These are phyloP conservation scores for Neodon shergylaensis DNA, from an alignment of 2,113 vertebrate genomes.

Conservation along the genomic window DNA sequence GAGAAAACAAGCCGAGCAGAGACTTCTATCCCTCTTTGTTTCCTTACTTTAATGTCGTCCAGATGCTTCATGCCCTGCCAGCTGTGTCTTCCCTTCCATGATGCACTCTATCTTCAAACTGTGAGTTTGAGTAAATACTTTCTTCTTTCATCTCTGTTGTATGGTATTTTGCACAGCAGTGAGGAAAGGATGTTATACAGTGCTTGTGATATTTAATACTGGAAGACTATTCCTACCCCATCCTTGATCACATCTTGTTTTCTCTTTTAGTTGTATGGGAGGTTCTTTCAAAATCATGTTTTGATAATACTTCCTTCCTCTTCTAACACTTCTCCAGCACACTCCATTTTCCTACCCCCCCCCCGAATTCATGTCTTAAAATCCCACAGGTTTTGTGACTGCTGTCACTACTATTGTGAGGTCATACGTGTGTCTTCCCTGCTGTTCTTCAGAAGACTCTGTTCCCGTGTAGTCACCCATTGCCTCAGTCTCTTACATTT, in stretches of 20 bases:
- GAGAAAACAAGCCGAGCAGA: not conserved
- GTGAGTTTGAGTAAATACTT: not conserved
- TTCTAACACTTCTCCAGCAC: not conserved
- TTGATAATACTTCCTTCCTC: not conserved
- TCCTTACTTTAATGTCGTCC: not conserved
- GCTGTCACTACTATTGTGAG: not conserved
- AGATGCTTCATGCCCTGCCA: not conserved
- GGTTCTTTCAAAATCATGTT: not conserved
- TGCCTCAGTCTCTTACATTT: not conserved
- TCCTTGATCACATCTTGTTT: not conserved
- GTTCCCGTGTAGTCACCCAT: too few species aligned
- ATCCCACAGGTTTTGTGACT: too few species aligned
- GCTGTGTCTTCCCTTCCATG: not conserved
- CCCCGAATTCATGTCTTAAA: not conserved
- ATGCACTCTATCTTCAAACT: not conserved
- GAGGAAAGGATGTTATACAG: not conserved
- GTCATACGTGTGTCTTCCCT: not conserved
- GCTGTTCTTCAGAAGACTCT: not conserved
- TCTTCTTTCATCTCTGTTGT: too few species aligned
- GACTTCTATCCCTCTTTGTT: not conserved
- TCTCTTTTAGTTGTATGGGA: not conserved
- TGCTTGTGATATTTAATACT: not conserved
- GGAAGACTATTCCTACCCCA: not conserved
- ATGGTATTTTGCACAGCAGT: not conserved
- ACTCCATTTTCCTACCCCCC: not conserved